phyloP scores from a whole-genome alignment of 2,113 vertebrate genomes.

The Rhagologus leucostigma region DNA sequence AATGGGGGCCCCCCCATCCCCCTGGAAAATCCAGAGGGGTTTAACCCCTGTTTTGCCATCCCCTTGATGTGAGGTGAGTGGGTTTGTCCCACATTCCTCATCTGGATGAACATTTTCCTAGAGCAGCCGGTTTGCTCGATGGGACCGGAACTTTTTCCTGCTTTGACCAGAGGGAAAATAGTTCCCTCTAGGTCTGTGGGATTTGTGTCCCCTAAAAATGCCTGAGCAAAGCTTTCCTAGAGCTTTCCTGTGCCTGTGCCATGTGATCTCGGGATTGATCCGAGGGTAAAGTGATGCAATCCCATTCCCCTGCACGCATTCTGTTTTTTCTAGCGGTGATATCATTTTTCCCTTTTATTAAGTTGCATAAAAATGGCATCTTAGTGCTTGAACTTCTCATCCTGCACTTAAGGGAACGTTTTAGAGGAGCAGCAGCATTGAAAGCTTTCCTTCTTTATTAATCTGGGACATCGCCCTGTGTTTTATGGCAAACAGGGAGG shows the following conservation, averaged over 20 bases:
- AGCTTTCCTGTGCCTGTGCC: background rate
- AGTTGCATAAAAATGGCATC: slow-evolving; percentile 1
- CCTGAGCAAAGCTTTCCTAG: background rate
- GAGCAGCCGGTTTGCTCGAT: accelerated
- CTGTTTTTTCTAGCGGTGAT: slow-evolving; percentile 10
- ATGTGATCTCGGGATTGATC: background rate
- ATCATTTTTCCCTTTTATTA: slow-evolving; percentile 41
- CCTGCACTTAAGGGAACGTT: slow-evolving; percentile 4
- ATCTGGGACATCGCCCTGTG: background rate
- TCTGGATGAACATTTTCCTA: background rate
- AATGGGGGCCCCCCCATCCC: accelerated
- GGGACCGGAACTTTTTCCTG: background rate
- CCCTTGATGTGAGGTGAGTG: accelerated
- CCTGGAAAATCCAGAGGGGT: background rate
- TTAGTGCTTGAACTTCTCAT: background rate
- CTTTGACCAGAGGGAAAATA: background rate
- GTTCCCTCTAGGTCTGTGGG: background rate
- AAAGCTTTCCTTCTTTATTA: slow-evolving; percentile 24
- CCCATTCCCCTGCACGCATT: background rate
- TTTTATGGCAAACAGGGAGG: background rate
- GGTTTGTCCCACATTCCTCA: background rate
- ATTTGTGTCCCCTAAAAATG: background rate
- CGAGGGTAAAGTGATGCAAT: background rate
- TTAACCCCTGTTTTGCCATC: background rate
- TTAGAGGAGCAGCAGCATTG: background rate